These are phyloP conservation scores for Atta colombica DNA, from an alignment of 1,140 invertebrate species.

Conservation along the genomic window DNA sequence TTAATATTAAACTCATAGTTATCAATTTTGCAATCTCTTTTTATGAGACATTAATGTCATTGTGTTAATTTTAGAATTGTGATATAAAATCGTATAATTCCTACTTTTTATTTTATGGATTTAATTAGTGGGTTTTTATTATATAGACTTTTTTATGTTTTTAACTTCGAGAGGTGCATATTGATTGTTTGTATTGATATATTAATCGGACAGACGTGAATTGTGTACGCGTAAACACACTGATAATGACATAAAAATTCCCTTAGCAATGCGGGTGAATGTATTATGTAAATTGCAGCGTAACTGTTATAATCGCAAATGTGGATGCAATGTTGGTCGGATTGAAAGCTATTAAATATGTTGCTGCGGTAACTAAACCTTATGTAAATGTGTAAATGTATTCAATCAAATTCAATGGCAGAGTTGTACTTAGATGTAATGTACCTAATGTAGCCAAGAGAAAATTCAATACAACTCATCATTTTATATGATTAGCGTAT, in stretches of 20 bases:
- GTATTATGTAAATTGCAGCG: slow-evolving; percentile 34
- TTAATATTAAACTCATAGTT: background rate
- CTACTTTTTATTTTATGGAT: background rate
- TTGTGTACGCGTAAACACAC: background rate
- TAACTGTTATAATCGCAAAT: slow-evolving; percentile 40
- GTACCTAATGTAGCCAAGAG: background rate
- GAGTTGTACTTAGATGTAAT: slow-evolving; percentile 5
- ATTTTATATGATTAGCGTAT: background rate
- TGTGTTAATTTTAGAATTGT: background rate
- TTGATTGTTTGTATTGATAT: slow-evolving; percentile 16
- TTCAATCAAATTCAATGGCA: slow-evolving; percentile 5
- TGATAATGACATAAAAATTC: slow-evolving; percentile 18
- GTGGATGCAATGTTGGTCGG: slow-evolving; percentile 4
- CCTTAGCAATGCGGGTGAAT: background rate
- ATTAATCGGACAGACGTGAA: background rate
- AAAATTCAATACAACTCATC: background rate
- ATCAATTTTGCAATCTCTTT: background rate
- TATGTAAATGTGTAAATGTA: slow-evolving; percentile 33
- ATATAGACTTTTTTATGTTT: slow-evolving; percentile 12
- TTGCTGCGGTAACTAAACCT: background rate
- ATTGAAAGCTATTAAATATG: slow-evolving; percentile 38
- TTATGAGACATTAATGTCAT: background rate
- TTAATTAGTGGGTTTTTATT: background rate
- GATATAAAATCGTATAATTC: background rate
- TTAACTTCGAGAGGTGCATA: background rate